Base-by-base conservation (phyloP, 2,888 invertebrate genomes). In the Meghimatium bilineatum region DNA sequence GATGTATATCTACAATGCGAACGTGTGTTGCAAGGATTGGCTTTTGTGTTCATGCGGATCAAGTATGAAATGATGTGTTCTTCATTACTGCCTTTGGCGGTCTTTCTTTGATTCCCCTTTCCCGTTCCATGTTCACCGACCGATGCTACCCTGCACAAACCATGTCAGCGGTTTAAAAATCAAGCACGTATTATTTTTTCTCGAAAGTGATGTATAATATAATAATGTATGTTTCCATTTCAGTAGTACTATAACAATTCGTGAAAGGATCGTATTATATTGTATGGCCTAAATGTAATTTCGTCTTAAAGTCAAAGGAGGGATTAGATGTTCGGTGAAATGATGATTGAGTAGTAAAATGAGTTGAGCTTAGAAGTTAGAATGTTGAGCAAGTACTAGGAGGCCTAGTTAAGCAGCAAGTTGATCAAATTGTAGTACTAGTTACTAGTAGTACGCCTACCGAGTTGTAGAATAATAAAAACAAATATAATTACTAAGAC, bases 81-180 rank as follows among this genome's bases (percentile, higher is more conserved):
- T 34, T 66, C 12, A 26, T n/a, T 77, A 29, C 38, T n/a, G 14
- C 36, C 63, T 23, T 77, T 77, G 77, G 77, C 77, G 77, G 77
- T 77, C 77, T 77, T 77, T 77, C 77, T 77, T 38, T 66, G 77
- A 29, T 66, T 60, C 29, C 29, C 36, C 77, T 66, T 17, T n/a
- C 32, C 63, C 26, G 66, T 63, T 12, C n/a, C 29, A 29, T 66
- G 66, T 32, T 32, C 32, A 8, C 32, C 8, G 32, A 32, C 17
- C 10, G 66, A 29, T 66, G 32, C 32, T 66, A 3, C 32, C n/a
- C n/a, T n/a, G n/a, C n/a, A n/a, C 63, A 32, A 66, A 32, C 66
- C 32, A 32, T 66, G 66, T 66, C 63, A n/a, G 63, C 63, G 26
- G 63, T 63, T n/a, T 2, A 14, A 32, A 66, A 66, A 14, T 2